These are phyloP conservation scores for Ciconia nigra DNA, from an alignment of 2,797 vertebrate species.

Conservation along the genomic window DNA sequence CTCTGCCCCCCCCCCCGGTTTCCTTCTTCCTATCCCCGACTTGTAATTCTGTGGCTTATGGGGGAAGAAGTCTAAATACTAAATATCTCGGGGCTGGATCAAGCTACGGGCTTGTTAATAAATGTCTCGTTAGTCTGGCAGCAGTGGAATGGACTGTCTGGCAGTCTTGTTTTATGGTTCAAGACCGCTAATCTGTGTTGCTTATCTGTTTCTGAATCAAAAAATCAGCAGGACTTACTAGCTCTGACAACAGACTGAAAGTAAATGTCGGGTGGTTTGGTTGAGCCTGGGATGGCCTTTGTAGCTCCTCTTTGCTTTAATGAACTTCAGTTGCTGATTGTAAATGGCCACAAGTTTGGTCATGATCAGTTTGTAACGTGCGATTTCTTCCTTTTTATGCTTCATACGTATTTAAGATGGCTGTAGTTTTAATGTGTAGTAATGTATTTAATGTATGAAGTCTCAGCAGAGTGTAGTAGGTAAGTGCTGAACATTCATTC, in stretches of 20 bases:
- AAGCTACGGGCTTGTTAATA: background rate
- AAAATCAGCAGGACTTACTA: background rate
- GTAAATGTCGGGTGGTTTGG: background rate
- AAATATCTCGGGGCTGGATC: background rate
- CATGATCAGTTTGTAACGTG: accelerated
- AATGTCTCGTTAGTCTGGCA: background rate
- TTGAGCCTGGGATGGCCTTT: background rate
- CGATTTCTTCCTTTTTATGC: background rate
- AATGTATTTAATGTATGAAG: background rate
- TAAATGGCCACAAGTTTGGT: background rate
- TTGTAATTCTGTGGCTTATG: background rate
- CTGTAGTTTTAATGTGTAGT: background rate
- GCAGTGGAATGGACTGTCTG: background rate
- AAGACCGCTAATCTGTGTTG: background rate
- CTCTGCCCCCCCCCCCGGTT: background rate
- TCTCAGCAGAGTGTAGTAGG: background rate
- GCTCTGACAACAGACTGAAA: background rate
- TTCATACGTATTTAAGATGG: background rate
- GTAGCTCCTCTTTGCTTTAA: background rate
- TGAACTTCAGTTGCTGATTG: background rate
- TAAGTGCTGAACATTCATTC: background rate
- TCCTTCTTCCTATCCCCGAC: background rate
- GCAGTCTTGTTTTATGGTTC: background rate
- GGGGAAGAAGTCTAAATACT: background rate
- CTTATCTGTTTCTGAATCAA: background rate